These are phyloP conservation scores for Catharus minimus DNA, from an alignment of 2,113 vertebrate species.

Conservation along the genomic window DNA sequence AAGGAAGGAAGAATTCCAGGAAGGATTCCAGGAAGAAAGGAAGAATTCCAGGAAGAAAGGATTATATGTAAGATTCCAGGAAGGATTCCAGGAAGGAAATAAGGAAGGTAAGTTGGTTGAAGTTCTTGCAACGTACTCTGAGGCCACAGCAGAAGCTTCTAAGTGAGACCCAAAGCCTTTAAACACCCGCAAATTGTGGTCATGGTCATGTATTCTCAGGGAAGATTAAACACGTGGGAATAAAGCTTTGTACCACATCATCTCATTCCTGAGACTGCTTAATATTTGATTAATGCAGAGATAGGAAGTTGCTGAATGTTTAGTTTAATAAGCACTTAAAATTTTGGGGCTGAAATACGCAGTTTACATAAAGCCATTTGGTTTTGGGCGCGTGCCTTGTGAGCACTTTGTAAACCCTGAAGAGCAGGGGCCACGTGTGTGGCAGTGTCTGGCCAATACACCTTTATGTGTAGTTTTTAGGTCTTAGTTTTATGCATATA, in stretches of 20 bases:
- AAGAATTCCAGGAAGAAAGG: too few species aligned
- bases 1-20: too few species aligned
- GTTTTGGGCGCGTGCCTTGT: not conserved
- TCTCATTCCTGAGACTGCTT: slow-evolving; percentile 12
- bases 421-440: not conserved
- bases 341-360: not conserved
- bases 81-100: too few species aligned
- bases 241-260: not conserved
- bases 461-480: not conserved
- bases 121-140: not conserved
- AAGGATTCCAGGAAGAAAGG: too few species aligned
- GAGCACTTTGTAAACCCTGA: not conserved
- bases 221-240: not conserved
- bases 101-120: not conserved
- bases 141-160: not conserved
- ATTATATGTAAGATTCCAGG: too few species aligned
- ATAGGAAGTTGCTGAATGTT: not conserved
- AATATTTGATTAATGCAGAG: slow-evolving; percentile 25
- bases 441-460: not conserved
- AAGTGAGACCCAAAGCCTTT: slow-evolving; percentile 10
- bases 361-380: not conserved
- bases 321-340: not conserved
- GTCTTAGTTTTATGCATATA: not conserved
- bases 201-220: not conserved
- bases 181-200: slow-evolving; percentile 24